A percentile compares a stretch with the other conserved stretches of the same genome.
These are phyloP conservation scores for Macrotus californicus DNA, from an alignment of 2,113 vertebrate species.

Conservation along the genomic window DNA sequence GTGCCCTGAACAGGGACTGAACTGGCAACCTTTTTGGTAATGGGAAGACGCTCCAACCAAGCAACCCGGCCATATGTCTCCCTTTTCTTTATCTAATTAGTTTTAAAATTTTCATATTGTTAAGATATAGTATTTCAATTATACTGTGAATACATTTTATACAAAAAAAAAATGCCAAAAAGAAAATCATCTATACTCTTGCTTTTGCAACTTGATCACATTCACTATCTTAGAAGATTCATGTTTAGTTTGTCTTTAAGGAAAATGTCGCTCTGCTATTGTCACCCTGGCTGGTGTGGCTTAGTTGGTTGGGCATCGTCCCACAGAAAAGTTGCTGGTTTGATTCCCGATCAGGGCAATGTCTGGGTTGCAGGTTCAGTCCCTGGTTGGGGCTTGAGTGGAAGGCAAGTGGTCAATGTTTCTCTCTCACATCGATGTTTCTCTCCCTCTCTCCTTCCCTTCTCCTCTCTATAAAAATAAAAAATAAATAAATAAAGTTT, in stretches of 20 bases:
- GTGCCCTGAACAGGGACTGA: no score
- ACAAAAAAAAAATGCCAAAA: conserved; percentile 10
- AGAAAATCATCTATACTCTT: background rate
- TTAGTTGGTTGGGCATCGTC: no score
- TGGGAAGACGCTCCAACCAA: background rate
- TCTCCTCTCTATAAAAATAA: no score
- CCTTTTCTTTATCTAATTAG: background rate
- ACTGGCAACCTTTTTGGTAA: no score
- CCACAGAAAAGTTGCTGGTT: no score
- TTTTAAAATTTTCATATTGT: background rate
- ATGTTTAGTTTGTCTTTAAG: background rate
- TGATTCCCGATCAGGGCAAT: no score
- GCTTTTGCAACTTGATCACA: background rate
- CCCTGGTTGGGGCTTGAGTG: no score
- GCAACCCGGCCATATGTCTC: background rate
- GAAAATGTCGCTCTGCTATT: background rate
- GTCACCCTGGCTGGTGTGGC: background rate
- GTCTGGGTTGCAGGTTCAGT: no score
- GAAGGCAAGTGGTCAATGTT: no score
- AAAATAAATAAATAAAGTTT: no score
- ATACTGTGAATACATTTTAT: background rate
- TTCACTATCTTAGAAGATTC: conserved; percentile 9
- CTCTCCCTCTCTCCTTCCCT: no score
- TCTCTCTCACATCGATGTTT: no score
- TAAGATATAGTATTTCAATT: conserved; percentile 26